A percentile compares a stretch with the other conserved stretches of the same genome.
These are phyloP conservation scores for Hesperophylax magnus DNA, from an alignment of 1,140 invertebrate genomes.

Conservation along the genomic window DNA sequence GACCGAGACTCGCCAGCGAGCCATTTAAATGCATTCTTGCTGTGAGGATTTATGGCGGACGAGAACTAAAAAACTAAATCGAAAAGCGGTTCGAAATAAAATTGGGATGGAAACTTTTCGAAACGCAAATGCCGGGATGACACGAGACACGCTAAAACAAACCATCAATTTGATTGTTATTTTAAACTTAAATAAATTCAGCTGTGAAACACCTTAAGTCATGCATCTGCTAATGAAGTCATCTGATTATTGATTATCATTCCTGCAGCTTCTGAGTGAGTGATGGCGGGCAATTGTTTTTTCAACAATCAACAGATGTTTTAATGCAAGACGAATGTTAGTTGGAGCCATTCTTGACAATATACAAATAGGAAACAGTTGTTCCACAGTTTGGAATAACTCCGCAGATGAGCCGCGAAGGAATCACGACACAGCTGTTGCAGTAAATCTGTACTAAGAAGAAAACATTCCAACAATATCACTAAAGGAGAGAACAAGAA, in stretches of 20 bases:
- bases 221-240: too few relatives aligned
- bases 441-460: slow-evolving; percentile 51
- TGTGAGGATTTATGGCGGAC: slow-evolving; percentile 43
- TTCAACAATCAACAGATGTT: background rate
- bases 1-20: slow-evolving; percentile 1
- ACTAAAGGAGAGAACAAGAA: slow-evolving; percentile 34
- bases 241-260: too few relatives aligned
- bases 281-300: background rate
- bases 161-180: background rate
- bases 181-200: background rate
- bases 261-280: background rate
- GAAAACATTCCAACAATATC: slow-evolving; percentile 28
- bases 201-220: too few relatives aligned
- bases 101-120: slow-evolving; percentile 26
- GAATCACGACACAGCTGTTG: slow-evolving; percentile 50
- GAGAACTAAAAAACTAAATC: slow-evolving; percentile 42
- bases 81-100: slow-evolving; percentile 28
- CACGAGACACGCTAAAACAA: background rate
- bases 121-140: slow-evolving; percentile 2
- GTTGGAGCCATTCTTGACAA: slow-evolving; percentile 12
- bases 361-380: slow-evolving; percentile 17
- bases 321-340: slow-evolving; percentile 5
- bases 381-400: slow-evolving; percentile 8
- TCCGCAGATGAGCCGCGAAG: slow-evolving; percentile 21
- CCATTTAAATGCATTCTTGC: slow-evolving; percentile 42